Conservation (phyloP, 2,113 vertebrate genomes). For the Furnarius figulus region DNA sequence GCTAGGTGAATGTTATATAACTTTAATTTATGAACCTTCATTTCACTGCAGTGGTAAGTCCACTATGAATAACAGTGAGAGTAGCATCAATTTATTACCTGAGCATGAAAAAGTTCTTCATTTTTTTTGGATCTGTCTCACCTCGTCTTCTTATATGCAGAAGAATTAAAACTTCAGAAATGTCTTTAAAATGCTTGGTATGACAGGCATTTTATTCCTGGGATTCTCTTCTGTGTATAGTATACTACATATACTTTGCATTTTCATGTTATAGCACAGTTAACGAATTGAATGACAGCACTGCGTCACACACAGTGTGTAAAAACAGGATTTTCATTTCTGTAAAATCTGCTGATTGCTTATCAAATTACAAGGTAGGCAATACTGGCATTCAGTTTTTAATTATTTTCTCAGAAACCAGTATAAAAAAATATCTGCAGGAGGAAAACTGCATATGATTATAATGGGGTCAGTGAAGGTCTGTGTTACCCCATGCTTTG, state of each 20-base stretch:
- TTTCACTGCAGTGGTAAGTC: neutral
- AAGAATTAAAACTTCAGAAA: neutral
- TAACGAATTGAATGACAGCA: neutral
- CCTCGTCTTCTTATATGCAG: neutral
- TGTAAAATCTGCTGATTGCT: neutral
- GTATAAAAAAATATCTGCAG: neutral
- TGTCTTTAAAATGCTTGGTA: neutral
- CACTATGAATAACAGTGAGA: neutral
- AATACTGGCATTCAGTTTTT: neutral
- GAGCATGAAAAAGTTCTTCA: neutral
- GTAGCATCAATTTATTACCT: neutral
- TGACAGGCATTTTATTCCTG: neutral
- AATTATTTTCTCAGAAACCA: neutral
- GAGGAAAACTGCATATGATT: neutral
- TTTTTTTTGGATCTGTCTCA: neutral
- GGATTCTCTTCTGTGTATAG: neutral
- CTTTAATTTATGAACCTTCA: neutral
- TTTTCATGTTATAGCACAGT: neutral
- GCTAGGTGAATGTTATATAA: neutral
- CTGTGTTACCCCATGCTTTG: neutral
- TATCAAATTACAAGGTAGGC: neutral
- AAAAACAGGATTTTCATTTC: neutral
- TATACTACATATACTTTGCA: neutral
- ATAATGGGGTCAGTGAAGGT: fast-evolving
- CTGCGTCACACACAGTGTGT: neutral